Evolutionary conservation across 2,113 vertebrate species (phyloP).

Genomic region (Leptocoma aspasia): DNA sequence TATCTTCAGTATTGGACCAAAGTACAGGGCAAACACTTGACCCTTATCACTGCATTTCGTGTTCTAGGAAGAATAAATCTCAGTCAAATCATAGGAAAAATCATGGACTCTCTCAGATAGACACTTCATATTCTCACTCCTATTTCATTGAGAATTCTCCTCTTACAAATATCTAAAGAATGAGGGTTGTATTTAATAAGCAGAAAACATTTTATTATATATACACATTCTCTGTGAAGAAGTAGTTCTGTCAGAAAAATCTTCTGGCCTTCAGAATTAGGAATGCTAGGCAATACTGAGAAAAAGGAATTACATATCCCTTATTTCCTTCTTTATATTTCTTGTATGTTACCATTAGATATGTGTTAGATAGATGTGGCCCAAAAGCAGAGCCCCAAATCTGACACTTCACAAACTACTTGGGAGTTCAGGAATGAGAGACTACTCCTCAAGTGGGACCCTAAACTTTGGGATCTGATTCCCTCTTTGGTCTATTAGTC

Average conservation of each 20-base stretch:
- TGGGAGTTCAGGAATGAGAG: background rate
- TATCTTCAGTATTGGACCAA: background rate
- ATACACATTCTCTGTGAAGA: background rate
- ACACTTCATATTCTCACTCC: background rate
- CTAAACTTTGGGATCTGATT: background rate
- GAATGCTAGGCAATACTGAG: background rate
- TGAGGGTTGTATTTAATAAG: background rate
- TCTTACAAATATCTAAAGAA: background rate
- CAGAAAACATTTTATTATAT: background rate
- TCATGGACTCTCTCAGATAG: background rate
- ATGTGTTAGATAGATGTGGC: no score
- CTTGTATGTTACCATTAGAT: background rate
- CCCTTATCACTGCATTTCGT: background rate
- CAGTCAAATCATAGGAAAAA: background rate
- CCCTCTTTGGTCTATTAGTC: background rate
- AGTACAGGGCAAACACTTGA: background rate
- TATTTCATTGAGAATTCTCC: background rate
- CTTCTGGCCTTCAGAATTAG: background rate
- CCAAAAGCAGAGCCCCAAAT: background rate
- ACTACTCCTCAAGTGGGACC: background rate
- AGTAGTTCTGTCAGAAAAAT: background rate
- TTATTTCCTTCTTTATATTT: background rate
- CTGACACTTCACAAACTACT: background rate
- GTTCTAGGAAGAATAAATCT: background rate
- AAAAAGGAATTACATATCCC: background rate